A percentile compares a stretch with the other conserved stretches of the same genome.
These are phyloP conservation scores for Catharus bicknelli DNA, from an alignment of 2,113 vertebrate genomes.

Conservation along the genomic window DNA sequence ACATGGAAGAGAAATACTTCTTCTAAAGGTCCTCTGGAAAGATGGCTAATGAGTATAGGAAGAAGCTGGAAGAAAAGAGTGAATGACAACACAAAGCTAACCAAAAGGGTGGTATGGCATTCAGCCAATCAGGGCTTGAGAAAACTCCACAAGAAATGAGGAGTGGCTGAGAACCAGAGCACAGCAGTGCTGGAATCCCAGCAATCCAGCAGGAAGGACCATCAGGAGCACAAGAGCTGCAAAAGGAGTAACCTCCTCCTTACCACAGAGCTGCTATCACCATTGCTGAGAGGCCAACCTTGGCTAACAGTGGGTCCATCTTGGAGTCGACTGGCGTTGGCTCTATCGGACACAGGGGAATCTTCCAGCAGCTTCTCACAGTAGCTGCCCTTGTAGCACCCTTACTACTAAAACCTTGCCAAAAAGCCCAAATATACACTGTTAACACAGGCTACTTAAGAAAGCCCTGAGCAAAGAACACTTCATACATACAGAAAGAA, in stretches of 20 bases:
- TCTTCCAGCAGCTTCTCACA: not conserved
- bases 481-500: not conserved
- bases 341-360: accelerated
- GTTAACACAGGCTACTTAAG: not conserved
- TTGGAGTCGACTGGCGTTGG: accelerated
- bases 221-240: not conserved
- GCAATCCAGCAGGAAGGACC: not conserved
- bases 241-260: not conserved
- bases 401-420: not conserved
- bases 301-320: not conserved
- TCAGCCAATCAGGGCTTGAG: not conserved
- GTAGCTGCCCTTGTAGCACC: not conserved
- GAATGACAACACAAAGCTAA: not conserved
- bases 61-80: not conserved
- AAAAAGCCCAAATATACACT: not conserved
- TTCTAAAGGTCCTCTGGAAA: not conserved
- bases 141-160: not conserved
- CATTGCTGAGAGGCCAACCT: accelerated
- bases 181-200: not conserved
- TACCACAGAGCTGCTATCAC: not conserved
- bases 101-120: not conserved
- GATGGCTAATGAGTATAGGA: not conserved
- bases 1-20: not conserved
- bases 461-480: not conserved
- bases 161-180: not conserved